These are phyloP conservation scores for Perca fluviatilis DNA, from an alignment of 2,113 vertebrate species.

Conservation along the genomic window DNA sequence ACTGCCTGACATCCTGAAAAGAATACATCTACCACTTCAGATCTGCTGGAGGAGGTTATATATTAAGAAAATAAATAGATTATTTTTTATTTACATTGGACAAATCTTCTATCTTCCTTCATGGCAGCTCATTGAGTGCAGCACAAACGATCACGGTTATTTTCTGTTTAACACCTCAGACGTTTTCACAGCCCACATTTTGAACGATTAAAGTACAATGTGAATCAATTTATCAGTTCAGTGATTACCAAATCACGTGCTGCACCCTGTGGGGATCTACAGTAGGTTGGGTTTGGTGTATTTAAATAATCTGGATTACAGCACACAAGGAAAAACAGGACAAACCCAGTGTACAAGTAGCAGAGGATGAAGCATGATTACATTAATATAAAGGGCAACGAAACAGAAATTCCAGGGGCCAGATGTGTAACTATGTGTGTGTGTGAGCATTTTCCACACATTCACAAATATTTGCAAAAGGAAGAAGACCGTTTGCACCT, in stretches of 20 bases:
- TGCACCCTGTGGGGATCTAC: background rate
- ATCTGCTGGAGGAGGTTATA: background rate
- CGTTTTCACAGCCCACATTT: background rate
- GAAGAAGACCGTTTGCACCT: background rate
- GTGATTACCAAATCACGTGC: background rate
- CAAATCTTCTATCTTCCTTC: background rate
- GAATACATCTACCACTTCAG: conserved; percentile 4
- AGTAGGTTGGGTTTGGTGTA: background rate
- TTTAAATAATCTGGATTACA: background rate
- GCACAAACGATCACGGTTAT: background rate
- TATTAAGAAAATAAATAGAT: conserved; percentile 70
- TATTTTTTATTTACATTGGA: conserved; percentile 57
- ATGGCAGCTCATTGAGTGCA: conserved; percentile 6
- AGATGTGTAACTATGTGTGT: background rate
- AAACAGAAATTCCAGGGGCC: background rate
- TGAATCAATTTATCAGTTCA: background rate
- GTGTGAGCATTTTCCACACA: background rate
- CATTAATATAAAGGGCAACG: background rate
- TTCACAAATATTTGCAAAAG: background rate
- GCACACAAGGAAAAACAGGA: background rate
- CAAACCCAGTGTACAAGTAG: background rate
- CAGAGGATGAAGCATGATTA: background rate
- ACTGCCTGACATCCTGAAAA: background rate
- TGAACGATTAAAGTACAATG: background rate
- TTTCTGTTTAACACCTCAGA: background rate